Percentiles rank a stretch among this genome's conserved stretches.
Conservation (phyloP, 2,113 vertebrate species). For the Paraplagusia blochii region DNA sequence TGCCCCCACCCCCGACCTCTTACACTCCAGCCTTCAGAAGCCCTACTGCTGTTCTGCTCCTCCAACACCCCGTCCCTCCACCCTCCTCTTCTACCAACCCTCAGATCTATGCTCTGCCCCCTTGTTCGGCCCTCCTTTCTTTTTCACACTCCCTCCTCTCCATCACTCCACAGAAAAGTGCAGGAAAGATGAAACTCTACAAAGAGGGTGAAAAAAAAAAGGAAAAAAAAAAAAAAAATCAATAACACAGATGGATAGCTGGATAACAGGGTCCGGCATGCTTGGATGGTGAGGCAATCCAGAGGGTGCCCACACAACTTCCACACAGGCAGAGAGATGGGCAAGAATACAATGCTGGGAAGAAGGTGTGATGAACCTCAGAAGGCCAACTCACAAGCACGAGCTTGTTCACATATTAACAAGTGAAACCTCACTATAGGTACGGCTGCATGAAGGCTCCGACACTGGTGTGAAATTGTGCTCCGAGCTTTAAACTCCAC, state of each 20-base stretch:
- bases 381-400: constrained; percentile 60
- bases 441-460: constrained; percentile 9
- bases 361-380: constrained; percentile 69
- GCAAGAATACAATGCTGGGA: constrained; percentile 65
- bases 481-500: too few relatives aligned
- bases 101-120: constrained; percentile 70
- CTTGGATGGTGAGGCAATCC: constrained; percentile 76
- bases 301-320: constrained; percentile 80
- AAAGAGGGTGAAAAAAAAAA: constrained; percentile 69
- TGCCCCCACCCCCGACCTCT: constrained; percentile 55
- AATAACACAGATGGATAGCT: constrained; percentile 81
- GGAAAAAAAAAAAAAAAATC: too few relatives aligned
- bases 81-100: constrained; percentile 35
- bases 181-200: constrained; percentile 79
- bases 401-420: constrained; percentile 44
- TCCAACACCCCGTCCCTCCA: constrained; percentile 17
- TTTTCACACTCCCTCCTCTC: constrained; percentile 52
- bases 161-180: constrained; percentile 69
- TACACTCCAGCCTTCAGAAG: constrained; percentile 59
- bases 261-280: constrained; percentile 80
- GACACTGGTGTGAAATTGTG: background rate
- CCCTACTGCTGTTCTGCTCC: constrained; percentile 44
- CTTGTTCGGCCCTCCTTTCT: constrained; percentile 45
- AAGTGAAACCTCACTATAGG: constrained; percentile 9
- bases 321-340: constrained; percentile 71